Evolutionary conservation across 2,888 invertebrate genomes (phyloP), one percentile per base, ranked within the genome.

Genomic region (Xestia sexstrigata): DNA sequence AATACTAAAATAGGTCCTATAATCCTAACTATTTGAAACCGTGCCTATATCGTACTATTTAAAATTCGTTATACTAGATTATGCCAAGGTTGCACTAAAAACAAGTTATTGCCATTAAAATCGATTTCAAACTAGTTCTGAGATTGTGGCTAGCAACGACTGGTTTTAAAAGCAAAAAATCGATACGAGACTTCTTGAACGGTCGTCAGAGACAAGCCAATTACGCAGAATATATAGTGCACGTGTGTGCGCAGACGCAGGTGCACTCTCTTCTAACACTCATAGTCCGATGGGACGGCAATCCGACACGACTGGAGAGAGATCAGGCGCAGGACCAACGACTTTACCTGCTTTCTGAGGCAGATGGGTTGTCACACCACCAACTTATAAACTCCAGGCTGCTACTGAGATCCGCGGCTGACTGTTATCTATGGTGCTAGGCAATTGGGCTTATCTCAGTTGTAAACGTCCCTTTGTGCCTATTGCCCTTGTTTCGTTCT

Each of bases 51-150:
- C 42, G 1, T 30, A 75, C 20, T 17, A 62, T 49, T 5, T 42
- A 20, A 49, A 58, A 68, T 47, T 49, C 15, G 35, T 47, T 73
- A 17, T 15, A 17, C 35, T 26, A 7, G 42, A 23, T 45, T 35
- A 9, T 45, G 26, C 11, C 26, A 78, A 78, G 77, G 77, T 45
- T 26, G 9, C 2, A 42, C 4, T 9, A 52, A 52, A 52, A 79
- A 80, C 80, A 52, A 63, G 60, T 73, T 79, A 45, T 45, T 42
- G 42, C 11, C 20, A 45, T 26, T 23, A 23, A 20, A 30, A 71
- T 79, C 17, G 55, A 73, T 52, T 52, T 73, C 6, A 78, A 73
- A 78, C 80, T 63, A 45, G 73, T 80, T 63, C 23, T 17, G 35
- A 45, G 23, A 52, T 52, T 39, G 15, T 60, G 26, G 20, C 15